Evolutionary conservation across 2,888 invertebrate species (phyloP).

Genomic region (Nephrotoma flavescens): DNA sequence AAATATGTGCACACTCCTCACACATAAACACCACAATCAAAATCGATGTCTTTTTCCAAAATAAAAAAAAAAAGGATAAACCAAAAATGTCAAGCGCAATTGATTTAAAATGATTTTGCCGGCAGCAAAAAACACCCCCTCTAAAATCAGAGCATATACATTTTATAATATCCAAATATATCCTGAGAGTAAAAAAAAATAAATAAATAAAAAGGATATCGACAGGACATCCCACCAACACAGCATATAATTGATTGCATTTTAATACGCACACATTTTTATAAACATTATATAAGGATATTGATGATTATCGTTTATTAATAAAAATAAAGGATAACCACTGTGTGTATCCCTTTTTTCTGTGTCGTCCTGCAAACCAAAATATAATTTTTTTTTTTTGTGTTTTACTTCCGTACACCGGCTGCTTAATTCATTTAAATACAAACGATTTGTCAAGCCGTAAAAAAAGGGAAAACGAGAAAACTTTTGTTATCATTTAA

Average conservation of each 20-base stretch:
- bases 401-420: not conserved
- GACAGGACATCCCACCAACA: not conserved
- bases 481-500: not conserved
- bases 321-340: not conserved
- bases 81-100: not conserved
- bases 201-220: not conserved
- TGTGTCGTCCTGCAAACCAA: not conserved
- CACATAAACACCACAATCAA: not conserved
- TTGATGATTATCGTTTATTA: not conserved
- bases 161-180: not conserved
- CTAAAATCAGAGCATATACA: not conserved
- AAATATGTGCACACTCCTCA: not conserved
- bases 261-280: not conserved
- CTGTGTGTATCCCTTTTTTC: not conserved
- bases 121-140: not conserved
- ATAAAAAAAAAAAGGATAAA: not conserved
- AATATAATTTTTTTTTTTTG: not conserved
- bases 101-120: not conserved
- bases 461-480: not conserved
- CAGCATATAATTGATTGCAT: not conserved
- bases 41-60: not conserved
- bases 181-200: not conserved
- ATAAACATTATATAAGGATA: not conserved
- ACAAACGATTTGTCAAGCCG: not conserved
- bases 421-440: not conserved